These are phyloP conservation scores for Anarrhichthys ocellatus DNA, from an alignment of 2,113 vertebrate genomes.

Conservation along the genomic window DNA sequence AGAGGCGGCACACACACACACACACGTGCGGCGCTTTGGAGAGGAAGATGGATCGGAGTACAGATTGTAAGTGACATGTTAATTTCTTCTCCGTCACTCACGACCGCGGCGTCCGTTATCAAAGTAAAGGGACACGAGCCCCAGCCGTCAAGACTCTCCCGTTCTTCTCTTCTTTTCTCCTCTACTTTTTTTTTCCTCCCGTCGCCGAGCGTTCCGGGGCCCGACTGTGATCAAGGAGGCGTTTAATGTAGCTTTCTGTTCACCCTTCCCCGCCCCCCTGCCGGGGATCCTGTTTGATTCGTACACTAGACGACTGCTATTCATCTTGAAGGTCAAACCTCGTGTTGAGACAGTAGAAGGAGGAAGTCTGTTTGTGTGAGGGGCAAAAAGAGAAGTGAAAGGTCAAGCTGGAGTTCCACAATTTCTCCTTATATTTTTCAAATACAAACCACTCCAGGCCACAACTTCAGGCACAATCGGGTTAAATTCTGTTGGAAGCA, in stretches of 20 bases:
- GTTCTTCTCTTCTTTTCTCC: slow-evolving; percentile 6
- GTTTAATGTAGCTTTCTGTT: slow-evolving; percentile 44
- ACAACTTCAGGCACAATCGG: neutral
- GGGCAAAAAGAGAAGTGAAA: neutral
- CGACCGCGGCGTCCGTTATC: slow-evolving; percentile 75
- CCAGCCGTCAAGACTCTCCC: slow-evolving; percentile 56
- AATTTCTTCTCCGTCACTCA: slow-evolving; percentile 87
- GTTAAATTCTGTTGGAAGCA: neutral
- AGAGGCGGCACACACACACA: slow-evolving; percentile 11
- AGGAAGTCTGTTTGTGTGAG: neutral
- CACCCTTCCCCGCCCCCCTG: neutral
- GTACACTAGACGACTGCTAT: slow-evolving; percentile 1
- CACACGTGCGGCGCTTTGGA: slow-evolving; percentile 35
- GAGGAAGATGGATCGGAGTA: slow-evolving; percentile 83
- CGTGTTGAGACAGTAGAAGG: slow-evolving; percentile 2
- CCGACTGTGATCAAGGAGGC: slow-evolving; percentile 41
- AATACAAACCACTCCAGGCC: neutral
- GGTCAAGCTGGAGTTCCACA: neutral
- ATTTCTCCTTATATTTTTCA: neutral
- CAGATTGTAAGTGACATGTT: slow-evolving; percentile 87
- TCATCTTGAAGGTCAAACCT: slow-evolving; percentile 28
- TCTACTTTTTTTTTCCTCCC: slow-evolving; percentile 25
- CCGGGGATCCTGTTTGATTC: slow-evolving; percentile 3
- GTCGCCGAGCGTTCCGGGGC: slow-evolving; percentile 11
- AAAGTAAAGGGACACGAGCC: slow-evolving; percentile 73